phyloP scores from a whole-genome alignment of 2,113 vertebrate species.

The Nibea coibor region DNA sequence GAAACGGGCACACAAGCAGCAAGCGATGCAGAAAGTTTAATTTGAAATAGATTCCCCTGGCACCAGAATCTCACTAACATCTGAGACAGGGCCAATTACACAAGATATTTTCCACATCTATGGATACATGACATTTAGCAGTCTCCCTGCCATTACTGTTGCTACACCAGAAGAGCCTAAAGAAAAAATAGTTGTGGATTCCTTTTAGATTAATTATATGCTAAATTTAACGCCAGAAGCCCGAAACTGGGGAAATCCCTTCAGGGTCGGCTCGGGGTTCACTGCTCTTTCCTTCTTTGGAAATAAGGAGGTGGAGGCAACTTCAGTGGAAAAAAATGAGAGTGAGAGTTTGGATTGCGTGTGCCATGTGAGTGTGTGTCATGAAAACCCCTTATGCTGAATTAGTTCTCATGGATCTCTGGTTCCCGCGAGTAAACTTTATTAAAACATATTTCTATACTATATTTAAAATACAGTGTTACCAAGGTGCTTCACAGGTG shows the following conservation, averaged over 20 bases:
- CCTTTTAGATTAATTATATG: constrained; percentile 67
- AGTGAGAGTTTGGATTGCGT: not conserved
- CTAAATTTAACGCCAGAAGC: constrained; percentile 51
- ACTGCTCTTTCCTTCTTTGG: not conserved
- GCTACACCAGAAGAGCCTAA: constrained; percentile 12
- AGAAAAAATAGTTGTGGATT: constrained; percentile 41
- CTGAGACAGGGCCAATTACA: constrained; percentile 65
- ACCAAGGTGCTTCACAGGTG: not conserved
- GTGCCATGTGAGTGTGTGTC: not conserved
- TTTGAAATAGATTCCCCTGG: constrained; percentile 45
- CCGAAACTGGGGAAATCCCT: constrained; percentile 16
- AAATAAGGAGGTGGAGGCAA: not conserved
- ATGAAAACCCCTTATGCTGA: not conserved
- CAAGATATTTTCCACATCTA: constrained; percentile 33
- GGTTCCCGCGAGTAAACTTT: not conserved
- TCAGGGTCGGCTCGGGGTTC: constrained; percentile 1
- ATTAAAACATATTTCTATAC: not conserved
- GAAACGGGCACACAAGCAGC: constrained; percentile 21
- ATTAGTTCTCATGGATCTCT: not conserved
- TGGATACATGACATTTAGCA: constrained; percentile 52
- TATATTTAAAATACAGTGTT: constrained; percentile 1
- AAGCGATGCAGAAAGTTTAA: constrained; percentile 30
- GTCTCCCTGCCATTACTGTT: constrained; percentile 33
- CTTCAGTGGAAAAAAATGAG: not conserved
- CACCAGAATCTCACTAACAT: constrained; percentile 47